Evolutionary conservation across 2,888 invertebrate species (phyloP).

Genomic region (Cataglyphis cursor): DNA sequence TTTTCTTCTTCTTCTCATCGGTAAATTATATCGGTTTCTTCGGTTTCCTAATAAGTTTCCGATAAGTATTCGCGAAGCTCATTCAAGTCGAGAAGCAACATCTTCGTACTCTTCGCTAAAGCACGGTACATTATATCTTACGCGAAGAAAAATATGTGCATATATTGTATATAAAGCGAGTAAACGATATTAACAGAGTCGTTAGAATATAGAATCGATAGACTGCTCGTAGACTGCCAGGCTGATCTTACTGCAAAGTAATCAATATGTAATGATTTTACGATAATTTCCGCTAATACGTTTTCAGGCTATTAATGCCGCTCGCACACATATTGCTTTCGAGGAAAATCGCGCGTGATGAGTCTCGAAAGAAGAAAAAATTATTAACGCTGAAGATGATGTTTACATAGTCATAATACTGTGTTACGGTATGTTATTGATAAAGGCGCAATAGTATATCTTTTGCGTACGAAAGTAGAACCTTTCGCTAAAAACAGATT

Average conservation of each 20-base stretch:
- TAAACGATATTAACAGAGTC: conserved; percentile 30
- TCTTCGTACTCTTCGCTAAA: conserved; percentile 83
- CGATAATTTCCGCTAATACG: conserved; percentile 43
- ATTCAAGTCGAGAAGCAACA: conserved; percentile 76
- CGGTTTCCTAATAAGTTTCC: neutral
- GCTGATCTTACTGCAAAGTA: conserved; percentile 56
- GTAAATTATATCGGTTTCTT: neutral
- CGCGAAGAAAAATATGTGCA: neutral
- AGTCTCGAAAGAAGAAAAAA: neutral
- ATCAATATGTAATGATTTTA: conserved; percentile 13
- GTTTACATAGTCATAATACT: neutral
- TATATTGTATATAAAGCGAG: conserved; percentile 16
- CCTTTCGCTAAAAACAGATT: conserved; percentile 16
- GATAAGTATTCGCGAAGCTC: neutral
- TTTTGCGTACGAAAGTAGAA: neutral
- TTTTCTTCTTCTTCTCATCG: neutral
- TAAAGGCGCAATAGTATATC: neutral
- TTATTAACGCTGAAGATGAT: neutral
- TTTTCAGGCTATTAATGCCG: conserved; percentile 2
- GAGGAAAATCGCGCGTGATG: neutral
- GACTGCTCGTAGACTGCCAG: conserved; percentile 69
- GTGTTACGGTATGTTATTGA: neutral
- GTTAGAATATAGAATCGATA: conserved; percentile 68
- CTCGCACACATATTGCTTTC: conserved; percentile 19
- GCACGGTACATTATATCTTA: conserved; percentile 77